Evolutionary conservation across 1,140 invertebrate genomes (phyloP).

Genomic region (Tetramorium alpestre): DNA sequence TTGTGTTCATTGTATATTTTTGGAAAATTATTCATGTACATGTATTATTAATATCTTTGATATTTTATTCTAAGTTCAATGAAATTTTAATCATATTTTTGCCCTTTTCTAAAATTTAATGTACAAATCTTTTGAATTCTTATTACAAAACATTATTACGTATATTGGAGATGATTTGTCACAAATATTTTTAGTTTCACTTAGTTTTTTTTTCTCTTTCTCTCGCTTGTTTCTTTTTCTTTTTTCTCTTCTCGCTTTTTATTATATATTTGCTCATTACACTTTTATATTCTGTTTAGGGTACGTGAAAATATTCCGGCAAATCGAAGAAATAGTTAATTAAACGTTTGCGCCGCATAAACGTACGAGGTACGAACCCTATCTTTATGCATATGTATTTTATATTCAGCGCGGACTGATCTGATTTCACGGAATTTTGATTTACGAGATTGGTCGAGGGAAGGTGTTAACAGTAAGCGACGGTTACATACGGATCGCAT

Average conservation of each 20-base stretch:
- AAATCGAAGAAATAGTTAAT: conserved; percentile 14
- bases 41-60: neutral
- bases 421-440: conserved; percentile 58
- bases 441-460: conserved; percentile 45
- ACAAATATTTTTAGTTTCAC: neutral
- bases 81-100: neutral
- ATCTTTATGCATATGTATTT: conserved; percentile 49
- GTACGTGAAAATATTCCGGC: neutral
- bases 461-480: conserved; percentile 17
- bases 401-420: conserved; percentile 21
- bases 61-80: neutral
- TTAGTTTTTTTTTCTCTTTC: neutral
- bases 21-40: neutral
- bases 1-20: neutral
- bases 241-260: neutral
- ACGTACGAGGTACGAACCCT: neutral
- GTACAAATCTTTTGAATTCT: neutral
- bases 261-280: neutral
- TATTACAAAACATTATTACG: neutral
- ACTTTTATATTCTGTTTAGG: neutral
- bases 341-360: neutral
- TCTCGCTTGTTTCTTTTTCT: neutral
- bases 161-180: neutral
- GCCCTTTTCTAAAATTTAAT: neutral
- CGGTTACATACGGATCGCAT: conserved; percentile 44